Evolutionary conservation across 2,113 vertebrate species (phyloP).

Genomic region (Heliornis fulica): DNA sequence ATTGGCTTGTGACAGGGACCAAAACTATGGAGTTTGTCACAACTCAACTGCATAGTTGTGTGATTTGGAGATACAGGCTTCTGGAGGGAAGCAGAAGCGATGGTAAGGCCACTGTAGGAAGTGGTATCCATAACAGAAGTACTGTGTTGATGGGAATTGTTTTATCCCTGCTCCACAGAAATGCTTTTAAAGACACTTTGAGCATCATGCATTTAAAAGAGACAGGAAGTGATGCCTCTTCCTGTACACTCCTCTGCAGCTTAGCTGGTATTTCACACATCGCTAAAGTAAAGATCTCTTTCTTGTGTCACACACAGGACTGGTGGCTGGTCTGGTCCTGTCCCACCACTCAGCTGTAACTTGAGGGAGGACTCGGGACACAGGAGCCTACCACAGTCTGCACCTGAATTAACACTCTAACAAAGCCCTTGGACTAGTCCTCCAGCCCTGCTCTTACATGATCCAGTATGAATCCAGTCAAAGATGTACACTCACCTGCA

Average conservation of each 20-base stretch:
- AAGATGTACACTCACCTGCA: too few relatives aligned
- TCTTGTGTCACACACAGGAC: background rate
- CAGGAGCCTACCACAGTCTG: background rate
- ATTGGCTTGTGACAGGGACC: background rate
- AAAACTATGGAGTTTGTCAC: background rate
- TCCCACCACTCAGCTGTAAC: background rate
- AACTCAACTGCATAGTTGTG: background rate
- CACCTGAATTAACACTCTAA: background rate
- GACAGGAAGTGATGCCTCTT: background rate
- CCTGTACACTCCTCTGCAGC: background rate
- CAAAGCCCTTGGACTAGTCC: background rate
- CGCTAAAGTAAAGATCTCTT: background rate
- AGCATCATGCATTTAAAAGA: background rate
- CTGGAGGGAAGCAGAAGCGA: background rate
- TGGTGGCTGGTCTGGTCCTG: rapidly evolving
- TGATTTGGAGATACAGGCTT: background rate
- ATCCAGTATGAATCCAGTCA: background rate
- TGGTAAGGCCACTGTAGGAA: background rate
- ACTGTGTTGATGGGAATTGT: background rate
- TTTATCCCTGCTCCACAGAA: background rate
- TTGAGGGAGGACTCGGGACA: background rate
- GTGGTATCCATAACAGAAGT: background rate
- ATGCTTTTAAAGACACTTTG: background rate
- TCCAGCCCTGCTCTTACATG: background rate
- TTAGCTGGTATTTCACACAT: background rate